These are phyloP conservation scores for Dipus sagitta DNA, from an alignment of 2,797 vertebrate genomes.

Conservation along the genomic window DNA sequence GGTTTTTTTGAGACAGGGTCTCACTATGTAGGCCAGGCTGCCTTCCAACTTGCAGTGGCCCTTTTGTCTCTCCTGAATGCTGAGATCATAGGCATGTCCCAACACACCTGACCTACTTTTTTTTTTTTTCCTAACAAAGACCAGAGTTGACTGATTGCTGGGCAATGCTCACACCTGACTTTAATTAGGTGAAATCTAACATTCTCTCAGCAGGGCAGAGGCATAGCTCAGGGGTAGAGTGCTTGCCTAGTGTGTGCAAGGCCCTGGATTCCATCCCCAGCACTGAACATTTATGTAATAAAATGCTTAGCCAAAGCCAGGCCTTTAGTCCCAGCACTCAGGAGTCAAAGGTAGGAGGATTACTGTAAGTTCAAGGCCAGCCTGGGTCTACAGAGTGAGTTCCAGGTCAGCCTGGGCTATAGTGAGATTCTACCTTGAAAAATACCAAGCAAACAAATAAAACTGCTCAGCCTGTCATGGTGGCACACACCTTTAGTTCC, in stretches of 20 bases:
- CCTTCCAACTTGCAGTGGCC: neutral
- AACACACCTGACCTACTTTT: neutral
- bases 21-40: neutral
- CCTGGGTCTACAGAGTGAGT: too few relatives aligned
- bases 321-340: too few relatives aligned
- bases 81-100: neutral
- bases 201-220: neutral
- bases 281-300: neutral
- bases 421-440: too few relatives aligned
- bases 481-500: too few relatives aligned
- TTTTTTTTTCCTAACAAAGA: slow-evolving; percentile 19
- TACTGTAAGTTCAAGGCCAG: too few relatives aligned
- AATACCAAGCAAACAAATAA: too few relatives aligned
- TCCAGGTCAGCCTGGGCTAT: too few relatives aligned
- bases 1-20: neutral
- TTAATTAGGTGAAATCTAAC: slow-evolving; percentile 15
- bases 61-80: neutral
- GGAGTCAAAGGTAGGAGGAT: too few relatives aligned
- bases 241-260: neutral
- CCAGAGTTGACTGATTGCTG: neutral
- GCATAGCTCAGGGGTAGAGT: neutral
- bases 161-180: neutral
- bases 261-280: neutral
- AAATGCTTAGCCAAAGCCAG: neutral
- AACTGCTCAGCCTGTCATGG: too few relatives aligned